Evolutionary conservation across 1,140 invertebrate genomes (phyloP), one percentile per base, ranked within the genome.

Genomic region (Choristoneura fumiferana): DNA sequence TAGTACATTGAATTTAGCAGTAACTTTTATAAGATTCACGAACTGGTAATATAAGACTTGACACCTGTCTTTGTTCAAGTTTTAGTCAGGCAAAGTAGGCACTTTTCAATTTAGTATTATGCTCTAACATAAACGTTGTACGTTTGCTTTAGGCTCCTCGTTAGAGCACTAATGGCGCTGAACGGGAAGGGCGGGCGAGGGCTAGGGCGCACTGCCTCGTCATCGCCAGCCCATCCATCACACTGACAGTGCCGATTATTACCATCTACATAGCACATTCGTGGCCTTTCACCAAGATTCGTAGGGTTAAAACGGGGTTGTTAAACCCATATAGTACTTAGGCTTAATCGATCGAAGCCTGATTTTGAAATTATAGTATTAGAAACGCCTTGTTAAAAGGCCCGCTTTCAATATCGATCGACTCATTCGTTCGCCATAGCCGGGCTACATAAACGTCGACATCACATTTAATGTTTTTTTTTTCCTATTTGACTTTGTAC

Each of bases 141-240:
- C 35, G 52, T 57, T 59, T 60, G 58, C 54, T 45, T 34, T 22
- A 49, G 56, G 55, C 17, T 57, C 52, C 60, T 62, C 49, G 53
- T 55, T 57, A 43, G 39, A 53, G 54, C 62, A 60, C 56, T 65
- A 66, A 66, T 53, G 57, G 58, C 49, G 39, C 52, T 74, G 67
- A 73, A 76, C 70, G 71, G 62, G 62, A 55, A 62, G 37, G 34
- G 58, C 60, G 66, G 65, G 54, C 40, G 58, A 62, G 67, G 61
- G 65, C 58, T 49, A 52, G 36, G 57, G 60, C 60, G 63, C 62
- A 49, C 40, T 53, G 81, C 79, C 63, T 55, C 75, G 81, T 88
- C 85, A 86, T 78, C 64, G 58, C 49, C 40, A 38, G 34, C 54
- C 54, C 67, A 86, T 88, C 83, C 65, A 86, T 88, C 85, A 88